Base-by-base conservation (phyloP, 2,888 invertebrate genomes). In the Elmis aenea region DNA sequence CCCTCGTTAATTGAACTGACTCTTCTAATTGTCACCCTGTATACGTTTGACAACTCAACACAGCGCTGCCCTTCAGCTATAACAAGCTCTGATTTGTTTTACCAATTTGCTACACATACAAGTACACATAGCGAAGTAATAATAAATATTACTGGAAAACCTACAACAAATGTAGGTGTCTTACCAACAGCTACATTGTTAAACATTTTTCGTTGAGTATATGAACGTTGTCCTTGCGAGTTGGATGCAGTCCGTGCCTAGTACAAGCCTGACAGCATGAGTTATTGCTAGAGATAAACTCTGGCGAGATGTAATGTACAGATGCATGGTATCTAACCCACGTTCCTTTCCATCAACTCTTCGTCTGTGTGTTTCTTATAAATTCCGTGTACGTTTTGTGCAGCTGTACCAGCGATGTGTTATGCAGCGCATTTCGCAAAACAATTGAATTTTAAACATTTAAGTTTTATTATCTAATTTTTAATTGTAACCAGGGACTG, bases 311-410 rank as follows among this genome's bases (percentile, higher is more conserved):
- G 64, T 64, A 60, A 63, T 61, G 64, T 60, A 56, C 56, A 62
- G 64, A 65, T 64, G 56, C 61, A 61, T 60, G 58, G 60, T 62
- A 64, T 64, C 64, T 64, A 64, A 59, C 66, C 64, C 64, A 66
- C 66, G 64, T 64, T 61, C 54, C 58, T 63, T 56, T 62, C 51
- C 61, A 57, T 44, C 59, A 57, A 58, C 52, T 55, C 45, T 46
- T 44, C 48, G 54, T 42, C 55, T 51, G 40, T 32, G 5, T 18
- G 5, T 8, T 8, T 18, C 18, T n/a, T n/a, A n/a, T n/a, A n/a
- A n/a, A n/a, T n/a, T n/a, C n/a, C n/a, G n/a, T n/a, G n/a, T n/a
- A n/a, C n/a, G n/a, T n/a, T n/a, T n/a, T n/a, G n/a, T n/a, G n/a
- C n/a, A n/a, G n/a, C n/a, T n/a, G n/a, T n/a, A n/a, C n/a, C n/a